A percentile compares a stretch with the other conserved stretches of the same genome.
Evolutionary conservation across 2,888 invertebrate genomes (phyloP).

Genomic region (Bhutanitis thaidina): DNA sequence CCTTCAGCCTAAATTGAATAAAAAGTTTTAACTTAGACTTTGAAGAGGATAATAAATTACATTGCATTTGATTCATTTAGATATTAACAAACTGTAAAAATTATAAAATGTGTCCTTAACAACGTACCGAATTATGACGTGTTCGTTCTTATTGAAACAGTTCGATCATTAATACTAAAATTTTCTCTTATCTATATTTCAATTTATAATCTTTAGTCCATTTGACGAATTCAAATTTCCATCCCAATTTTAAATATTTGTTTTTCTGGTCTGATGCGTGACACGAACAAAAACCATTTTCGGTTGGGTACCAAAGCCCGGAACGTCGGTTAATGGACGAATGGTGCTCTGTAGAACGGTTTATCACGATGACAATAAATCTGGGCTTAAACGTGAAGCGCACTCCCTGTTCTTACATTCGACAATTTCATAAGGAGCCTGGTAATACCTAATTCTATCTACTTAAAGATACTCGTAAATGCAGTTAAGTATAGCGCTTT

Average conservation of each 20-base stretch:
- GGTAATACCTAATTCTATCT: constrained; percentile 21
- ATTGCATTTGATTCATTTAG: too few relatives aligned
- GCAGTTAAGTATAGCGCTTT: not conserved
- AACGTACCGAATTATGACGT: too few relatives aligned
- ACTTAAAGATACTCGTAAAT: constrained; percentile 1
- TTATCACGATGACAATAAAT: constrained; percentile 71
- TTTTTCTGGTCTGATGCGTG: constrained; percentile 23
- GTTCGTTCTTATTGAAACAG: too few relatives aligned
- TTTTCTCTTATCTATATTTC: not conserved
- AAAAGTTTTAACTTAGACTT: too few relatives aligned
- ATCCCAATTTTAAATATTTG: constrained; percentile 23
- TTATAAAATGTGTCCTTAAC: too few relatives aligned
- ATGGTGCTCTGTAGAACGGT: constrained; percentile 54
- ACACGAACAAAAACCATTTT: constrained; percentile 42
- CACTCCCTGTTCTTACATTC: constrained; percentile 44
- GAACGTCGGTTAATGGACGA: constrained; percentile 53
- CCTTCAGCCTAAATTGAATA: too few relatives aligned
- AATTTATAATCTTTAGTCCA: constrained; percentile 5
- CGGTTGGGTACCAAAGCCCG: constrained; percentile 36
- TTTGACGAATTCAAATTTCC: constrained; percentile 10
- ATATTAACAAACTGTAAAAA: too few relatives aligned
- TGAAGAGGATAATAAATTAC: too few relatives aligned
- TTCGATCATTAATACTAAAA: too few relatives aligned
- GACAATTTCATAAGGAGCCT: constrained; percentile 30
- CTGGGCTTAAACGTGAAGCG: constrained; percentile 41